Percentiles rank a stretch among this genome's conserved stretches.
phyloP scores from a whole-genome alignment of 2,797 vertebrate species.

The Gallirallus australis region DNA sequence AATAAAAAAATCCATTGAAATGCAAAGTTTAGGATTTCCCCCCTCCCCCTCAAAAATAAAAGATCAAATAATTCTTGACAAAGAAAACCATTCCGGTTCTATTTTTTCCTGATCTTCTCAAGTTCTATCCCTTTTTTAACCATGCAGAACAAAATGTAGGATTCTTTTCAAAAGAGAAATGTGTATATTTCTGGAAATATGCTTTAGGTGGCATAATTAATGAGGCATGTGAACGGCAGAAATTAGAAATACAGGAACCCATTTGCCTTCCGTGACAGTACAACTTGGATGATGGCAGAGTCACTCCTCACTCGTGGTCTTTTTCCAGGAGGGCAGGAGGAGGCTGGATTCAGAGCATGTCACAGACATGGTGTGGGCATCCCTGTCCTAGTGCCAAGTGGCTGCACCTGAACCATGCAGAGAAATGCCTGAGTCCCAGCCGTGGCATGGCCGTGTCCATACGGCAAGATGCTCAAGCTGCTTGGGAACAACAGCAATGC shows the following conservation, averaged over 20 bases:
- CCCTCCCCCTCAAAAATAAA: constrained; percentile 29
- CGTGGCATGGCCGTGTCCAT: fast-evolving
- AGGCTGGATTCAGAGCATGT: neutral
- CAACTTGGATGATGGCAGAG: neutral
- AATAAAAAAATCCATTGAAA: constrained; percentile 67
- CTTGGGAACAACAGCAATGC: fast-evolving
- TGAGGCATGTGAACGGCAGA: neutral
- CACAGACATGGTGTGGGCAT: fast-evolving
- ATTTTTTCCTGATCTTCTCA: neutral
- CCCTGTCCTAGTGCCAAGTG: neutral
- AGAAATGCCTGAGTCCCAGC: neutral
- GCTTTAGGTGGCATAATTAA: neutral
- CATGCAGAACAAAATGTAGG: neutral
- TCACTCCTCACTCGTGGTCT: neutral
- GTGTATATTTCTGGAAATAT: neutral
- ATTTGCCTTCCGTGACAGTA: neutral
- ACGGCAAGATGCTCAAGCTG: neutral
- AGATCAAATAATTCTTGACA: constrained; percentile 33
- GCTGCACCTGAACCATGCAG: neutral
- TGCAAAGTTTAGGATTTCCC: constrained; percentile 61
- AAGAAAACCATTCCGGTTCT: neutral
- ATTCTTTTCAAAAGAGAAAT: neutral
- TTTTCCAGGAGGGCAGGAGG: neutral
- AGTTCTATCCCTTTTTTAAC: constrained; percentile 3
- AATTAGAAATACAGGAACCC: neutral